Base-by-base conservation (phyloP, 2,888 invertebrate species). In the Scaeva pyrastri region DNA sequence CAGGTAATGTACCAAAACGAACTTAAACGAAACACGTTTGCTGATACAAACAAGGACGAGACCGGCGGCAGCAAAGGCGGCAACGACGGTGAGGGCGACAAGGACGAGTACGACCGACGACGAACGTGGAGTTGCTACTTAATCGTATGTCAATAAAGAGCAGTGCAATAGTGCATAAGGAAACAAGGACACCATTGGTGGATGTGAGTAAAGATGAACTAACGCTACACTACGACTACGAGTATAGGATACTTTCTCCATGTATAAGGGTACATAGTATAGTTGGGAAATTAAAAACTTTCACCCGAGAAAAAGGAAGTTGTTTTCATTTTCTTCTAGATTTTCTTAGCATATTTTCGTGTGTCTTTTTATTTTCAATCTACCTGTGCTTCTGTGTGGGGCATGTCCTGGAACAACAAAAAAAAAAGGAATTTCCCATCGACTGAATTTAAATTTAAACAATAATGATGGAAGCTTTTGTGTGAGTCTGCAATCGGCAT, bases 1-100 rank as follows among this genome's bases (percentile, higher is more conserved):
- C 72, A 76, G 85, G 73, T 77, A 85, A 85, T 76, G 72, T 77
- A 62, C 66, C 84, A 71, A 74, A 64, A 78, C 77, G 39, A 45
- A 73, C 52, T 8, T 56, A 74, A 83, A 83, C 56, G 76, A 58
- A 81, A 52, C 78, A 83, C 68, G 74, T 79, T 66, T 48, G 43
- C 58, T 71, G 45, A 45, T 64, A 45, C 45, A 64, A 11, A 31
- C 56, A 31, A 31, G 8, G 31, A 7, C 31, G 31, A 26, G n/a
- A n/a, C n/a, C n/a, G n/a, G n/a, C n/a, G n/a, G n/a, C n/a, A n/a
- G n/a, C n/a, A n/a, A n/a, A n/a, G n/a, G n/a, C n/a, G n/a, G n/a
- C n/a, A n/a, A n/a, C n/a, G n/a, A n/a, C n/a, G n/a, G n/a, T n/a
- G n/a, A 36, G 7, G 19, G 12, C 7, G 55, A 10, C 26, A 55